Evolutionary conservation across 2,113 vertebrate genomes (phyloP), one percentile per base, ranked within the genome.

Genomic region (Aphelocoma coerulescens): DNA sequence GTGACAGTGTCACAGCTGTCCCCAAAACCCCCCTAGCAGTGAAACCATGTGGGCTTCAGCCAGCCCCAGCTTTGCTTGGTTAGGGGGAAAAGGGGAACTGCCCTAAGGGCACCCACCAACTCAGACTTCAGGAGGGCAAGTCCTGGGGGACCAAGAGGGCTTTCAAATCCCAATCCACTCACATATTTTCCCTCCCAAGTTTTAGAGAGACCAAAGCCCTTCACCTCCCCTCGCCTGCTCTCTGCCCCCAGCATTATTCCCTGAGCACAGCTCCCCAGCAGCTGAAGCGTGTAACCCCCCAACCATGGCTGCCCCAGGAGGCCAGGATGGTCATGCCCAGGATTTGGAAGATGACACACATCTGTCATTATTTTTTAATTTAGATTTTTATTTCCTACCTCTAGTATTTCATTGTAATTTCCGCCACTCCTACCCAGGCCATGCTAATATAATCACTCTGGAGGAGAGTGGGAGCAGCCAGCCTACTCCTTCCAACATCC

Each of bases 331-430:
- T 43, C 77, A 37, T 30, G 33, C 32, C 26, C 49, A 17, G 41
- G 4, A 24, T 52, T 65, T 74, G 84, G 91, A 68, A 44, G 81
- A 75, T 61, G 87, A 54, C 74, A 61, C 18, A 35, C 41, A 26
- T 82, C 91, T 82, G 85, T 88, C 85, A 26, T 95, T 88, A 73
- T 85, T 46, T 93, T 95, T 94, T 66, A 85, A 96, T 97, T 97
- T 91, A 95, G 81, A 85, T 76, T 91, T 97, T 91, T 94, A 89
- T 91, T 91, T 88, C 91, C 93, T 73, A 76, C 54, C 7, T 21
- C 91, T 93, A 75, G 93, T 69, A 68, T 96, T 94, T 95, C 93
- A 76, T n/a, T 85, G 94, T 82, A 59, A 95, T 94, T 96, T 96
- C 95, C 93, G 48, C 84, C 94, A 59, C 96, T 95, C 84, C 91